Evolutionary conservation across 2,888 invertebrate species (phyloP).

Genomic region (Amblyteles armatorius): DNA sequence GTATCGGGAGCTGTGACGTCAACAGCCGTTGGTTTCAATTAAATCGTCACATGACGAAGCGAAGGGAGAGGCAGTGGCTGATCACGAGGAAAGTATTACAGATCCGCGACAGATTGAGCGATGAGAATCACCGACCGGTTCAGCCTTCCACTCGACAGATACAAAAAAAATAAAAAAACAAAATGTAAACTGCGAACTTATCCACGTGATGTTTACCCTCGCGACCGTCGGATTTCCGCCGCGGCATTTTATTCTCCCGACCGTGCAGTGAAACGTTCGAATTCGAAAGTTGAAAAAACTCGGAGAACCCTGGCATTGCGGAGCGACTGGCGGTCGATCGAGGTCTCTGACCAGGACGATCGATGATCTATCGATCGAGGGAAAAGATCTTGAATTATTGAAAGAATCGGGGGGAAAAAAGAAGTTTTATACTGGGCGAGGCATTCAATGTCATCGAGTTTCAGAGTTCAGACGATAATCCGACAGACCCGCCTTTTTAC

Average conservation of each 20-base stretch:
- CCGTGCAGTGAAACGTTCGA: background rate
- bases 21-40: slow-evolving; percentile 66
- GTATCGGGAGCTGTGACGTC: slow-evolving; percentile 63
- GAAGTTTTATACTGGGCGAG: background rate
- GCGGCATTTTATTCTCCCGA: slow-evolving; percentile 17
- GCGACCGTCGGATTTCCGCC: background rate
- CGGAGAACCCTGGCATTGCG: slow-evolving; percentile 45
- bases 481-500: background rate
- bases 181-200: background rate
- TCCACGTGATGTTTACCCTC: slow-evolving; percentile 22
- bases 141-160: slow-evolving; percentile 31
- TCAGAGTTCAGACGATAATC: background rate
- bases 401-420: background rate
- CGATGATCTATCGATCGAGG: slow-evolving; percentile 12
- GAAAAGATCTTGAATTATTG: background rate
- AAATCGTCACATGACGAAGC: slow-evolving; percentile 67
- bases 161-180: slow-evolving; percentile 2
- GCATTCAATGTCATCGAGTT: background rate
- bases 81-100: slow-evolving; percentile 69
- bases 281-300: slow-evolving; percentile 64
- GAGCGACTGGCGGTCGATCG: background rate
- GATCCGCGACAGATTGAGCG: slow-evolving; percentile 54
- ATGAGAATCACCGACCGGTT: slow-evolving; percentile 38
- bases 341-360: slow-evolving; percentile 16
- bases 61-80: slow-evolving; percentile 41